Conservation (phyloP, 1,140 invertebrate genomes). For the Pemphigus obesinymphae region DNA sequence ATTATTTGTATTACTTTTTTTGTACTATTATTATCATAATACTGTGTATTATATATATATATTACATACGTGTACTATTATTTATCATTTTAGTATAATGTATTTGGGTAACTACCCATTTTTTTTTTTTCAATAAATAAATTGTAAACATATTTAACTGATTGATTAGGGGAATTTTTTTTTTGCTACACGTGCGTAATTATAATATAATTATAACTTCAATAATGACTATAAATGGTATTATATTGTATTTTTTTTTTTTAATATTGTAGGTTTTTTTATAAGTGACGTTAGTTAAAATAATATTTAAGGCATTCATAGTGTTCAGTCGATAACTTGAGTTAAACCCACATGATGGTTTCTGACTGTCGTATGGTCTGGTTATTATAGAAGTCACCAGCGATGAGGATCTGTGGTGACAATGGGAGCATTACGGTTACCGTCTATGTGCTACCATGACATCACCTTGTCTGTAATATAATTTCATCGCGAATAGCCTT, state of each 20-base stretch:
- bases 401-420: too few species aligned
- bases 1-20: neutral
- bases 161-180: neutral
- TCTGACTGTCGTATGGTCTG: too few species aligned
- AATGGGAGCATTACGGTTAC: too few species aligned
- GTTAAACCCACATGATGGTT: too few species aligned
- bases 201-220: neutral
- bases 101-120: neutral
- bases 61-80: neutral
- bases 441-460: too few species aligned
- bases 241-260: too few species aligned
- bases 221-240: neutral
- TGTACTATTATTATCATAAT: neutral
- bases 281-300: neutral
- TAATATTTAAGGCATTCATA: neutral
- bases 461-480: too few species aligned
- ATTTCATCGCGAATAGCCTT: too few species aligned
- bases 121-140: neutral
- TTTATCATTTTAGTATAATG: neutral
- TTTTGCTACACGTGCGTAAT: neutral
- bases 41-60: too few species aligned
- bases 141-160: neutral
- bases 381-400: too few species aligned
- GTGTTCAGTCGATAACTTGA: too few species aligned
- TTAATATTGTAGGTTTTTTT: slow-evolving; percentile 5